Conservation (phyloP, 2,797 vertebrate genomes). For the Characodon lateralis region DNA sequence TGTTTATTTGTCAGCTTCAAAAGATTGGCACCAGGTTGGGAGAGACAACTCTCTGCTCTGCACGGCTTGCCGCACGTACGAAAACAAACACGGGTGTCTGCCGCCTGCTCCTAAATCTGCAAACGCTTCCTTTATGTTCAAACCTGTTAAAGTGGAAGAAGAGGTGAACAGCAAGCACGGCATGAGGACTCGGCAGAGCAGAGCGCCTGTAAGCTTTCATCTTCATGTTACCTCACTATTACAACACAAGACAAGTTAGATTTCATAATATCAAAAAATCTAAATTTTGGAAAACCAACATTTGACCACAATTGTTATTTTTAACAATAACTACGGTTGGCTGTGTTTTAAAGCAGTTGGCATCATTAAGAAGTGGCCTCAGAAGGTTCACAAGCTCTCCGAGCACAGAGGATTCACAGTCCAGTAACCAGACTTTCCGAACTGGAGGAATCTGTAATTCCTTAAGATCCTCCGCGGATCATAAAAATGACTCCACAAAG, state of each 20-base stretch:
- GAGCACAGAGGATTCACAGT: slow-evolving; percentile 88
- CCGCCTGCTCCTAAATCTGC: slow-evolving; percentile 90
- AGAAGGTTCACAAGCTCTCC: slow-evolving; percentile 94
- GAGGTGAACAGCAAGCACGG: slow-evolving; percentile 95
- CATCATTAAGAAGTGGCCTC: slow-evolving; percentile 95
- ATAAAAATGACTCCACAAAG: slow-evolving; percentile 88
- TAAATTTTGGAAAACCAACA: background rate
- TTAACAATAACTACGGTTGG: slow-evolving; percentile 1
- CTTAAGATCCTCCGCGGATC: slow-evolving; percentile 91
- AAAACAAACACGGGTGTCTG: slow-evolving; percentile 96
- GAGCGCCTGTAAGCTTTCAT: slow-evolving; percentile 87
- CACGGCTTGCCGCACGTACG: slow-evolving; percentile 90
- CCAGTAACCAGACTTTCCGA: slow-evolving; percentile 87
- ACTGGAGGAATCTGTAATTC: slow-evolving; percentile 87
- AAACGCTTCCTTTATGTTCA: slow-evolving; percentile 94
- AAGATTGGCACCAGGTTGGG: slow-evolving; percentile 96
- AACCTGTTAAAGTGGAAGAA: slow-evolving; percentile 97
- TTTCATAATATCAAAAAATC: background rate
- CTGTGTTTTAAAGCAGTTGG: slow-evolving; percentile 82
- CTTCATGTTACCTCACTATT: slow-evolving; percentile 12
- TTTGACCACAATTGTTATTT: background rate
- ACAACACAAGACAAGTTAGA: background rate
- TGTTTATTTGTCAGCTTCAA: slow-evolving; percentile 82
- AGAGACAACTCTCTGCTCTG: slow-evolving; percentile 91
- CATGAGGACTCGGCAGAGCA: slow-evolving; percentile 97